Base-by-base conservation (phyloP, 2,888 invertebrate species). In the Hoplodrina ambigua region DNA sequence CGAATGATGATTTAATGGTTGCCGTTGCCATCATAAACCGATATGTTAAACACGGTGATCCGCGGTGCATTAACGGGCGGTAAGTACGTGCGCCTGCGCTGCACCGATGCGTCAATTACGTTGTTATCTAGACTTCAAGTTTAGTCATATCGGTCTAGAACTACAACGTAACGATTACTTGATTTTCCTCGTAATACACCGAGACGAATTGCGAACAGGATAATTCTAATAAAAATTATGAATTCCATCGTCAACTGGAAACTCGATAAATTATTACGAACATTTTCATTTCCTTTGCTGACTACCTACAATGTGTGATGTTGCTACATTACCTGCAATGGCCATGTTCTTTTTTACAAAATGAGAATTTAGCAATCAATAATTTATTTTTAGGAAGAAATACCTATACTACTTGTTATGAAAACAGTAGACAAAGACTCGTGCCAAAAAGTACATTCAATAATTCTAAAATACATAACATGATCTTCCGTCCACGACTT, bases 1-100 rank as follows among this genome's bases (percentile, higher is more conserved):
- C 75, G 88, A 90, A 89, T 87, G 86, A 87, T 88, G 81, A 86
- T 89, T 87, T 88, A 89, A 89, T 87, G 85, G 83, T 82, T 77
- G 69, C 77, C 77, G 85, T 84, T 82, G 84, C 70, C 69, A 80
- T 86, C 84, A 86, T 90, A 87, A 89, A 88, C 86, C 80, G 75
- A 87, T 89, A 85, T 84, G 81, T 86, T 80, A 69, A 82, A 88
- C 84, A 87, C 82, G 73, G 70, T 80, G 78, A 75, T 77, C 75
- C 69, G 46, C 50, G 55, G 69, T 71, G 68, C 73, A 83, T 83
- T 84, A 80, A 58, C 67, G 57, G 61, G 67, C 59, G 62, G 64
- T 71, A 69, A 64, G 56, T 85, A 76, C 60, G 71, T 67, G 80
- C 69, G 70, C 73, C 25, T 17, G 81, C 72, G 71, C 67, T 63